phyloP scores from a whole-genome alignment of 1,140 invertebrate genomes.

The Leptinotarsa defecta region DNA sequence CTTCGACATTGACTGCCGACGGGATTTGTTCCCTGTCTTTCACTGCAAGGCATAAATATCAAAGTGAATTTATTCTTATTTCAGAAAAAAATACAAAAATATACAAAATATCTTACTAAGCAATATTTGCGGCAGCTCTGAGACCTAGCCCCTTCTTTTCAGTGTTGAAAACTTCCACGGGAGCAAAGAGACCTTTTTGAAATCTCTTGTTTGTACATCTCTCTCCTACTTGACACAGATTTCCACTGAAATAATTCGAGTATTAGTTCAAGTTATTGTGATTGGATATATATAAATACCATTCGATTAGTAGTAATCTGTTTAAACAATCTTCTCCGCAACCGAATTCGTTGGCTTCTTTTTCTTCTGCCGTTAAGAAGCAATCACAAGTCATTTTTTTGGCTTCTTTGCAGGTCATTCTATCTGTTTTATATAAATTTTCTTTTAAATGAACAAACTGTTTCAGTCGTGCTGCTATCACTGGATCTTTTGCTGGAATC shows the following conservation, averaged over 20 bases:
- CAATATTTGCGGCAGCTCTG: conserved; percentile 75
- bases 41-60: too few species aligned
- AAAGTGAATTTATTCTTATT: too few species aligned
- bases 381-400: conserved; percentile 96
- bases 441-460: conserved; percentile 81
- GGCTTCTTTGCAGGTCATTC: conserved; percentile 83
- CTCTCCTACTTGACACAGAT: conserved; percentile 83
- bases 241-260: conserved; percentile 70
- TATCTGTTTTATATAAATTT: conserved; percentile 82
- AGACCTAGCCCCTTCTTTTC: conserved; percentile 94
- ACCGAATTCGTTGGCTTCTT: conserved; percentile 78
- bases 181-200: conserved; percentile 83
- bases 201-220: conserved; percentile 94
- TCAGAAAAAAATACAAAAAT: too few species aligned
- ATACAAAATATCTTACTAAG: conserved; percentile 64
- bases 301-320: conserved; percentile 96
- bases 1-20: background rate
- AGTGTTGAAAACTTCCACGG: conserved; percentile 87
- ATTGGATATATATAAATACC: conserved; percentile 60
- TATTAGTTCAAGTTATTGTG: background rate
- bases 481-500: conserved; percentile 50
- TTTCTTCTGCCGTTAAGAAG: conserved; percentile 86
- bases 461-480: conserved; percentile 74
- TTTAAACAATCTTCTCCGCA: conserved; percentile 97
- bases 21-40: too few species aligned